Conservation (phyloP, 2,888 invertebrate genomes). For the Apamea crenata region DNA sequence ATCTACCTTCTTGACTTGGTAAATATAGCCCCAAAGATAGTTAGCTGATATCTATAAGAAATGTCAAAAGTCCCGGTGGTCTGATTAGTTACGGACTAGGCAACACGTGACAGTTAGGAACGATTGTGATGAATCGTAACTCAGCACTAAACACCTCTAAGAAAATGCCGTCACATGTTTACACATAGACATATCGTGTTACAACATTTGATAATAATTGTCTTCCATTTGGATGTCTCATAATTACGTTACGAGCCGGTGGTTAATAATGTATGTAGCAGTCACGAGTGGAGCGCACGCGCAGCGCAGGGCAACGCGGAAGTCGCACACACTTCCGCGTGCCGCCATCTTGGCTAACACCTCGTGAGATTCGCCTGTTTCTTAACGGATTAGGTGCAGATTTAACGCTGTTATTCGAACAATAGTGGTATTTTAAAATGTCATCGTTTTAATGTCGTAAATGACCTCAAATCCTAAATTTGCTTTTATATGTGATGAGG, state of each 20-base stretch:
- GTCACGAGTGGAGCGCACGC: conserved; percentile 85
- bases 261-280: conserved; percentile 83
- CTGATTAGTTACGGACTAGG: conserved; percentile 10
- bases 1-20: background rate
- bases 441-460: conserved; percentile 39
- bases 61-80: conserved; percentile 28
- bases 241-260: conserved; percentile 76
- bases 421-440: conserved; percentile 59
- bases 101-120: conserved; percentile 27
- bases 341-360: conserved; percentile 88
- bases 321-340: conserved; percentile 88
- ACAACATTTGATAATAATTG: conserved; percentile 65
- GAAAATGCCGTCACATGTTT: conserved; percentile 51
- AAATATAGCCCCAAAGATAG: background rate
- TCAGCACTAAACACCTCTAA: conserved; percentile 33
- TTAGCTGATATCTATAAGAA: background rate
- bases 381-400: conserved; percentile 65
- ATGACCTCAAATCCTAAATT: conserved; percentile 41
- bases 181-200: conserved; percentile 56
- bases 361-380: conserved; percentile 83
- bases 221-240: conserved; percentile 72
- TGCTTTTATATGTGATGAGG: background rate
- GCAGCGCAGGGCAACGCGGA: conserved; percentile 87
- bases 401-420: conserved; percentile 53
- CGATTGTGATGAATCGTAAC: conserved; percentile 33